Base-by-base conservation (phyloP, 2,113 vertebrate species). In the Lamprotornis superbus region DNA sequence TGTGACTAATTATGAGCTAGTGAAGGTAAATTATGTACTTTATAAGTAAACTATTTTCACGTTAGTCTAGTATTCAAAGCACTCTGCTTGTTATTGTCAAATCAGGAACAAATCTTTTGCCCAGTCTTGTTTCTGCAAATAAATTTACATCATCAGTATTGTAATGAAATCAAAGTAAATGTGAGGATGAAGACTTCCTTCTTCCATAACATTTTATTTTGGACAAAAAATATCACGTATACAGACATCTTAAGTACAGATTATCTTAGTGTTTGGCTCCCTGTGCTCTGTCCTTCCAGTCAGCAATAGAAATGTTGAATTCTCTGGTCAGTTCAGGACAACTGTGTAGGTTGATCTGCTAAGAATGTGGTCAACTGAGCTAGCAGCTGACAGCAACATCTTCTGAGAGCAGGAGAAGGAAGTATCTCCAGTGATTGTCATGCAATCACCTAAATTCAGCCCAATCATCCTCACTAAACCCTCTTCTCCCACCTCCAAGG, bases 41-140 rank as follows among this genome's bases (percentile, higher is more conserved):
- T 53, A 5, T 13, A 90, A 76, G 31, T 30, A 70, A 96, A 95
- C n/a, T 44, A 56, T 77, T 92, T 75, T 81, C 60, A 64, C 4
- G 40, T 71, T 64, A 79, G 73, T 79, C 77, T 44, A 70, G 57
- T 79, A 89, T 64, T 61, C 74, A 94, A 90, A 84, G 65, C 3
- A 5, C n/a, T 89, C 83, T 68, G n/a, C 76, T 60, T 81, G 42
- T 35, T 83, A 67, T 9, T 89, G 40, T 84, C 77, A 87, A 71
- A 88, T 70, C 83, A 65, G 60, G 80, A 92, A 77, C 3, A 0
- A 89, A 87, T 68, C 44, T 81, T 95, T 59, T 82, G 71, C 85
- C 87, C 49, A 64, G 78, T 93, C 75, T 83, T 81, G 75, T 31
- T 86, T 85, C 86, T 19, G 35, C 85, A 94, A 95, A 94, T 37